Conservation (phyloP, 2,113 vertebrate genomes). For the Phylloscopus trochilus region DNA sequence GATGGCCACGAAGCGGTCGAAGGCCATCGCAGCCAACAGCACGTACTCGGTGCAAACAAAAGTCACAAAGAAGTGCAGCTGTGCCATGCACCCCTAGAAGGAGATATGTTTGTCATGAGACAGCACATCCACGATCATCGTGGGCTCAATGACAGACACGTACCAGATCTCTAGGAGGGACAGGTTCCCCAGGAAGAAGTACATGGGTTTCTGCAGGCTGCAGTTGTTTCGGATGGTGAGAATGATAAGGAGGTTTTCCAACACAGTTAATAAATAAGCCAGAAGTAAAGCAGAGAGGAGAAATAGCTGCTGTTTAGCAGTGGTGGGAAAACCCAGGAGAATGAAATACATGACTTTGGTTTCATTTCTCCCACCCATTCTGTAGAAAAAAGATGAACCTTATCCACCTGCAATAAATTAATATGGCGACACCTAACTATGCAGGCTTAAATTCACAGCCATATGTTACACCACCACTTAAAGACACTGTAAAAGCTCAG, state of each 20-base stretch:
- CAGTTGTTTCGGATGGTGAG: neutral
- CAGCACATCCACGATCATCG: slow-evolving; percentile 60
- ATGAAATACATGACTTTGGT: slow-evolving; percentile 51
- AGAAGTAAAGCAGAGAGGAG: slow-evolving; percentile 59
- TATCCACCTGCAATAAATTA: slow-evolving; percentile 26
- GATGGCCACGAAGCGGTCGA: slow-evolving; percentile 60
- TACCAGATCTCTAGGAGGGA: slow-evolving; percentile 72
- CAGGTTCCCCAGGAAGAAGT: slow-evolving; percentile 67
- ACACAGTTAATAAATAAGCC: slow-evolving; percentile 57
- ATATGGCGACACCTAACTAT: neutral
- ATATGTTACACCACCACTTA: neutral
- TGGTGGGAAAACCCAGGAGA: slow-evolving; percentile 64
- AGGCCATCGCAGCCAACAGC: slow-evolving; percentile 68
- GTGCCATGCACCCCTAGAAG: slow-evolving; percentile 61
- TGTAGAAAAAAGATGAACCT: neutral
- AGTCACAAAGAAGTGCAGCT: slow-evolving; percentile 74
- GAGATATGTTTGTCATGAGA: slow-evolving; percentile 58
- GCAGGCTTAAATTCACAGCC: neutral
- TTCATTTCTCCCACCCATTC: slow-evolving; percentile 43
- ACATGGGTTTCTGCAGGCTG: slow-evolving; percentile 67
- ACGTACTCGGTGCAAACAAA: slow-evolving; percentile 71
- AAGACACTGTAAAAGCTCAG: neutral
- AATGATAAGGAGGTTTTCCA: slow-evolving; percentile 68
- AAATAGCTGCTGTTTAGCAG: slow-evolving; percentile 26
- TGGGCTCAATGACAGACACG: slow-evolving; percentile 65